Base-by-base conservation (phyloP, 1,140 invertebrate genomes). In the Arion vulgaris region DNA sequence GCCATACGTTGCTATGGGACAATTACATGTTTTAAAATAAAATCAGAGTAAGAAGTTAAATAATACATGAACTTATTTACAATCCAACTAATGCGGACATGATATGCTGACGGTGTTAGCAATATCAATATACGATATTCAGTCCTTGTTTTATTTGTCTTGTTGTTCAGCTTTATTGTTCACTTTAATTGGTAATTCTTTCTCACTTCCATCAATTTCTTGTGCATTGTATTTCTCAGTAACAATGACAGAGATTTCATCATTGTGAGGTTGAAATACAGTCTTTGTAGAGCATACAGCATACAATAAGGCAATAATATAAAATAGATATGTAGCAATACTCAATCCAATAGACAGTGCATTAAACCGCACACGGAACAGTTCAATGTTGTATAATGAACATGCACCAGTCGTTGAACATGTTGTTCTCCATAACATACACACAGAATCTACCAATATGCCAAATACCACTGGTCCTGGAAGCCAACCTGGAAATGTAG, bases 391-490 rank as follows among this genome's bases (percentile, higher is more conserved):
- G 23, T 84, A 68, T 23, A 87, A 45, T 77, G 49, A 17, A 23
- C 86, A 87, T 53, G 85, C 86, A 1, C 78, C 41, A n/a, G 82
- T 62, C 49, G 83, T 62, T 28, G 51, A 84, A 72, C 36, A 87
- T 72, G 32, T 85, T 84, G 23, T 78, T 51, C 45, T 87, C 84
- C 80, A 87, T 78, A 0, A 84, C 49, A 62, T 76, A 82, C 87
- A 89, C 0, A 85, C 80, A 19, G 80, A 83, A 78, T 88, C 87
- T 4, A 88, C 62, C n/a, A 89, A 38, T 4, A 57, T 38, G 41
- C 87, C 87, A 51, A 85, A 87, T 5, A 87, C 53, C 7, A 88
- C 74, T 15, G 88, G 88, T n/a, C 87, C 88, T 19, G 85, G 84
- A n/a, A 89, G 84, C 85, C 85, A 87, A 57, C 85, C 87, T 88